Base-by-base conservation (phyloP, 2,888 invertebrate genomes). In the Endomychus coccineus region DNA sequence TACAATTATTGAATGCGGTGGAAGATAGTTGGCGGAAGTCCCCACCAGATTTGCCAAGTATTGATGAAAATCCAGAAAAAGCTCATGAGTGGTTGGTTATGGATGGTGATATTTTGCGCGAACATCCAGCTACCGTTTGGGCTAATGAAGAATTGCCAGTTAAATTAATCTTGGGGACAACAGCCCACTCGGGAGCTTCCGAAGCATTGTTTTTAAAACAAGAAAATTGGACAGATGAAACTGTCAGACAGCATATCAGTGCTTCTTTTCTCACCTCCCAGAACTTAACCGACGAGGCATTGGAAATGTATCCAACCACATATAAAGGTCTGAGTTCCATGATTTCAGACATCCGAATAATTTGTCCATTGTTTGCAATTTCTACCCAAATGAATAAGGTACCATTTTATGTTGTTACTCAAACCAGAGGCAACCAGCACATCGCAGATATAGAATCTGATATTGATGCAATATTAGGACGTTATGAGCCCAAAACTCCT, bases 341-440 rank as follows among this genome's bases (percentile, higher is more conserved):
- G 73, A 80, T 87, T 15, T 81, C 86, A 1, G 82, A 86, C 47
- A 77, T 88, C 14, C 76, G 87, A 34, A 84, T 81, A 2, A 71
- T 85, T 28, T 90, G 89, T 54, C 89, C 90, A 1, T 62, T 89
- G 35, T 68, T 82, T 27, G 74, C 75, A 7, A 71, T 85, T 32
- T 78, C 81, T 7, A 71, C 75, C 4, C 62, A 75, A 48, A 77
- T 79, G 48, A 69, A 72, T 4, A 67, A 70, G 10, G 77, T 79
- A 29, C 80, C 84, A 3, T 75, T 86, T 66, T 87, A 87, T 61
- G 76, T 87, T 12, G 83, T 78, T 6, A 75, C 74, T 5, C 83
- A 83, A 38, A 70, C 77, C 1, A 74, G 80, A 24, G 72, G 58
- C 11, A 56, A 54, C 27, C 48, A 58, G 24, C 53, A 61, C 35